phyloP scores from a whole-genome alignment of 2,113 vertebrate species.

The Trematocara unimaculatum region DNA sequence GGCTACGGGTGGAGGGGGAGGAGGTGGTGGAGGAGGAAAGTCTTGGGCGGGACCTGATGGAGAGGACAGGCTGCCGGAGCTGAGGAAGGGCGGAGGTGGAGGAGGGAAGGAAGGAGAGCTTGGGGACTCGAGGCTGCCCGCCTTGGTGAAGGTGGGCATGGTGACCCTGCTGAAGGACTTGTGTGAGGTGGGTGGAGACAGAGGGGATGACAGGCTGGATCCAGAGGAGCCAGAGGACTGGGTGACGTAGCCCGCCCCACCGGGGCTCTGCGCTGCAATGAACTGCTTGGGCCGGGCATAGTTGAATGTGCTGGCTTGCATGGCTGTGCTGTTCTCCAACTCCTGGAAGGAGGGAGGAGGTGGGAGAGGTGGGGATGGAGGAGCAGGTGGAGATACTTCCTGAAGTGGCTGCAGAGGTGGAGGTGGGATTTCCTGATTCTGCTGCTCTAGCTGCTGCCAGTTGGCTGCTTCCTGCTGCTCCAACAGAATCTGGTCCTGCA shows the following conservation, averaged over 20 bases:
- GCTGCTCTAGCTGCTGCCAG: constrained; percentile 54
- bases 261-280: constrained; percentile 88
- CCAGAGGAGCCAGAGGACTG: constrained; percentile 86
- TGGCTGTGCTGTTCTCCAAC: constrained; percentile 80
- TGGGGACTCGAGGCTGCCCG: constrained; percentile 77
- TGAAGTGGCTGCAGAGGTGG: constrained; percentile 68
- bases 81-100: constrained; percentile 86
- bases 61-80: constrained; percentile 80
- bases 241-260: constrained; percentile 71
- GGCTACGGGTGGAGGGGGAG: constrained; percentile 64
- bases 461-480: constrained; percentile 83
- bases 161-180: constrained; percentile 77
- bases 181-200: constrained; percentile 82
- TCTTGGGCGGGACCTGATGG: constrained; percentile 60
- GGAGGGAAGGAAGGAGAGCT: constrained; percentile 88
- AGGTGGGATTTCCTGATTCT: constrained; percentile 58
- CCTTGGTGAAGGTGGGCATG: constrained; percentile 73
- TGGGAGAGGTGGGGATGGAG: constrained; percentile 82
- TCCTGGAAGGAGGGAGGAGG: constrained; percentile 90
- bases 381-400: constrained; percentile 75
- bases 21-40: constrained; percentile 73
- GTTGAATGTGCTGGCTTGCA: constrained; percentile 96
- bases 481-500: constrained; percentile 89
- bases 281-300: constrained; percentile 98
- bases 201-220: constrained; percentile 85